Base-by-base conservation (phyloP, 2,888 invertebrate species). In the Rhogogaster chlorosoma region DNA sequence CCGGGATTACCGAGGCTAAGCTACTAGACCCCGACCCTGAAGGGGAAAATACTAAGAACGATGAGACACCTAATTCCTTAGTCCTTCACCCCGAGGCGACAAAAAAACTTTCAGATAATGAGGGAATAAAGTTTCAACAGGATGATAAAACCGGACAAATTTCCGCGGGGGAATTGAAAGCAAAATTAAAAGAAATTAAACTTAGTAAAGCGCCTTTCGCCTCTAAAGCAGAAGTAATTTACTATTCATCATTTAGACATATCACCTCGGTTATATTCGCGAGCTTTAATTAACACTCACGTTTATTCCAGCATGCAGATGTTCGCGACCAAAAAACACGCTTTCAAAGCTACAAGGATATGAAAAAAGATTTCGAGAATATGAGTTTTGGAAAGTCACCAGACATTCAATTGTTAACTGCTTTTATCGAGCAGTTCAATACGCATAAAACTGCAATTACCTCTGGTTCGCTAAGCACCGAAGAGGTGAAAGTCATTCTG, bases 1-100 rank as follows among this genome's bases (percentile, higher is more conserved):
- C 97, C 15, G 97, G 97, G 0, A 91, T 95, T 86, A 96, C 95
- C 61, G 97, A 97, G 92, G 97, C 97, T 0, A 97, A 97, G 93
- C 92, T 97, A 53, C 89, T 97, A 87, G 95, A 96, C 38, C 91
- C 78, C 87, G 95, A 96, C 38, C 91, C 77, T 29, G 86, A 90
- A 73, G 90, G 61, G 86, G 88, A 2, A 86, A 87, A 36, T 84
- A 86, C 45, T 84, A 85, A 0, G 86, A 36, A 83, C 70, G 83
- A 86, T 53, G 86, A 87, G 1, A 80, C 87, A 77, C 78, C 84
- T 2, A 91, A 90, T 70, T 91, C 92, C n/a, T 83, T 92, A 75
- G 87, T 89, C 9, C 73, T 92, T 15, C 91, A 92, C 88, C 89
- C 91, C 18, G 91, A 93, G 12, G 88, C 36, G 53, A 87, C 94